phyloP scores from a whole-genome alignment of 53 echinoderm and acorn worm genomes.

The Henricia sp. region DNA sequence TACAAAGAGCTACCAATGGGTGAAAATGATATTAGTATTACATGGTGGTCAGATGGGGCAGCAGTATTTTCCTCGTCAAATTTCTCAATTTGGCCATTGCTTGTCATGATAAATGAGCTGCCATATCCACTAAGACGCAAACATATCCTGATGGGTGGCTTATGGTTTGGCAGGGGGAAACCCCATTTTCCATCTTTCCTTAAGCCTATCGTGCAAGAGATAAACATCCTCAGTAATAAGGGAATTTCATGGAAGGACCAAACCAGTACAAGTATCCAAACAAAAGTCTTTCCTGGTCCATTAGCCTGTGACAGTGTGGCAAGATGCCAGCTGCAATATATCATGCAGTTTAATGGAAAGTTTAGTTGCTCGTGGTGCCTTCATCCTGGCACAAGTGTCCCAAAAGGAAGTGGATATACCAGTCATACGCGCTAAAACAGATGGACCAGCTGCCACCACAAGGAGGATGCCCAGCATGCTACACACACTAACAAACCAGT shows the following conservation, averaged over 20 bases:
- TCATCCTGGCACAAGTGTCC: slow-evolving; percentile 38
- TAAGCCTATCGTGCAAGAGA: slow-evolving; percentile 66
- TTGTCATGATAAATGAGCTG: slow-evolving; percentile 39
- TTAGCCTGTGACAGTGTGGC: slow-evolving; percentile 68
- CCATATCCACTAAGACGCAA: slow-evolving; percentile 38
- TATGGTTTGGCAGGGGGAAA: slow-evolving; percentile 66
- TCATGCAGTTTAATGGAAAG: slow-evolving; percentile 62
- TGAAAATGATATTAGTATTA: slow-evolving; percentile 20
- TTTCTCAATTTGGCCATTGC: slow-evolving; percentile 34
- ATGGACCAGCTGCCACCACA: no score
- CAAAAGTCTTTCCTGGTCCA: slow-evolving; percentile 55
- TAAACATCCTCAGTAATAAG: slow-evolving; percentile 37
- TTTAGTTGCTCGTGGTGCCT: slow-evolving; percentile 37
- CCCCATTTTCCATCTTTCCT: slow-evolving; percentile 58
- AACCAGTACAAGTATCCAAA: neutral
- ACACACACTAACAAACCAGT: neutral
- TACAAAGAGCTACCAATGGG: slow-evolving; percentile 39
- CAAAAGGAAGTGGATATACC: slow-evolving; percentile 36
- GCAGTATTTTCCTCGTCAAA: slow-evolving; percentile 34
- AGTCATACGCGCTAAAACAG: no score
- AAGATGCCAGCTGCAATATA: slow-evolving; percentile 60
- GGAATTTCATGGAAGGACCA: slow-evolving; percentile 35
- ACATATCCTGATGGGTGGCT: slow-evolving; percentile 54
- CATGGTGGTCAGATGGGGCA: slow-evolving; percentile 33
- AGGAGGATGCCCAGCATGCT: neutral